phyloP scores from a whole-genome alignment of 1,140 invertebrate genomes.

The Carposina sasakii region DNA sequence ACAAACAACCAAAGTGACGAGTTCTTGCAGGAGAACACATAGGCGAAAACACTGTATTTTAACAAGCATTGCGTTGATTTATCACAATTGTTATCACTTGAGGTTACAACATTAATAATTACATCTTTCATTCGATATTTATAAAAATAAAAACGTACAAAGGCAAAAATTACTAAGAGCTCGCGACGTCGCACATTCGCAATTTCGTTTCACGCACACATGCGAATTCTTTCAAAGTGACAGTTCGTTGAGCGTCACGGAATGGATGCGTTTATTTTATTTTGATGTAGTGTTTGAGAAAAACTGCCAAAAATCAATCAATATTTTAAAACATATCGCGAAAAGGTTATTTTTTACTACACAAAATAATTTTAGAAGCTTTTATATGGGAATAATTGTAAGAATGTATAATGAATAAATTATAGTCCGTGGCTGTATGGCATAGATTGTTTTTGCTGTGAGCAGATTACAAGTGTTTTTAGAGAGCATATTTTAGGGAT shows the following conservation, averaged over 20 bases:
- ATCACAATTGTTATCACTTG: constrained; percentile 67
- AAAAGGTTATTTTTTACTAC: too few species aligned
- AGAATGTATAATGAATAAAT: too few species aligned
- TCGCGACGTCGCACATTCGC: constrained; percentile 68
- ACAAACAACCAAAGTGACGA: constrained; percentile 69
- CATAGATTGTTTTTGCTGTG: too few species aligned
- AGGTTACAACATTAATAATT: constrained; percentile 59
- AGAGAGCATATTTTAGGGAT: too few species aligned
- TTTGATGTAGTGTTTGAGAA: too few species aligned
- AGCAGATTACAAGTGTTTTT: too few species aligned
- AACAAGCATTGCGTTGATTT: constrained; percentile 52
- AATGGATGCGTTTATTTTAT: too few species aligned
- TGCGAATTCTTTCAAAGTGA: constrained; percentile 35
- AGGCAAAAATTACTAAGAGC: constrained; percentile 65
- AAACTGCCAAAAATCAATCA: too few species aligned
- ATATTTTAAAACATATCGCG: too few species aligned
- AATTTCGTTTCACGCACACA: constrained; percentile 56
- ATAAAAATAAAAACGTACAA: constrained; percentile 71
- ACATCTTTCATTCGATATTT: constrained; percentile 57
- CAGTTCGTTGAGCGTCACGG: constrained; percentile 35
- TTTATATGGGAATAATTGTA: too few species aligned
- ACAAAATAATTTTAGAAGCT: too few species aligned
- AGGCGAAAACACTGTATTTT: constrained; percentile 58
- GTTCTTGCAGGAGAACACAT: constrained; percentile 65
- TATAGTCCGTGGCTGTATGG: too few species aligned